Evolutionary conservation across 2,113 vertebrate genomes (phyloP).

Genomic region (Prunella fulvescens): DNA sequence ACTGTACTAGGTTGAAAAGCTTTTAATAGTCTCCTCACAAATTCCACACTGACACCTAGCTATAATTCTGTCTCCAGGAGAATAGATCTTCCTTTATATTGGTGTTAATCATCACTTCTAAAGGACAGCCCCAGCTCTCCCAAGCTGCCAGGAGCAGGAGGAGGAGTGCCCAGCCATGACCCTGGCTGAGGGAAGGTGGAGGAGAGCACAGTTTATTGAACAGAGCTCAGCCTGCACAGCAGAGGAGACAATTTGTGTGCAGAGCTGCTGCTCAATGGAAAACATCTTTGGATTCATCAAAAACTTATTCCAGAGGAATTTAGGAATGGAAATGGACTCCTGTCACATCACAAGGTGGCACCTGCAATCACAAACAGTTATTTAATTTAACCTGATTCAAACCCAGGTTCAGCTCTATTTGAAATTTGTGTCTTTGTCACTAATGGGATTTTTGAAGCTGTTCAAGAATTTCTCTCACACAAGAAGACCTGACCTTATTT

Average conservation of each 20-base stretch:
- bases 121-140: background rate
- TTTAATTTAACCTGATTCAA: slow-evolving; percentile 7
- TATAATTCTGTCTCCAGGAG: background rate
- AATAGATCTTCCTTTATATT: background rate
- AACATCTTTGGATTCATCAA: background rate
- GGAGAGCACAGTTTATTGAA: background rate
- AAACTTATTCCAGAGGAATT: background rate
- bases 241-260: background rate
- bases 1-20: background rate
- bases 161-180: background rate
- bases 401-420: background rate
- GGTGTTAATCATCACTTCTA: background rate
- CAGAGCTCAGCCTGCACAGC: background rate
- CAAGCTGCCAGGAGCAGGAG: background rate
- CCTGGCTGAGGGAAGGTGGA: background rate
- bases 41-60: background rate
- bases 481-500: background rate
- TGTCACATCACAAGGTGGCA: background rate
- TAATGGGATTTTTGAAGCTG: background rate
- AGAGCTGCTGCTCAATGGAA: background rate
- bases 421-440: background rate
- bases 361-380: background rate
- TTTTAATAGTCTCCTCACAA: background rate
- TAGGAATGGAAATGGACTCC: slow-evolving; percentile 4
- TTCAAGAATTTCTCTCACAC: background rate